phyloP scores from a whole-genome alignment of 1,140 invertebrate species.

The Papilio glaucus region DNA sequence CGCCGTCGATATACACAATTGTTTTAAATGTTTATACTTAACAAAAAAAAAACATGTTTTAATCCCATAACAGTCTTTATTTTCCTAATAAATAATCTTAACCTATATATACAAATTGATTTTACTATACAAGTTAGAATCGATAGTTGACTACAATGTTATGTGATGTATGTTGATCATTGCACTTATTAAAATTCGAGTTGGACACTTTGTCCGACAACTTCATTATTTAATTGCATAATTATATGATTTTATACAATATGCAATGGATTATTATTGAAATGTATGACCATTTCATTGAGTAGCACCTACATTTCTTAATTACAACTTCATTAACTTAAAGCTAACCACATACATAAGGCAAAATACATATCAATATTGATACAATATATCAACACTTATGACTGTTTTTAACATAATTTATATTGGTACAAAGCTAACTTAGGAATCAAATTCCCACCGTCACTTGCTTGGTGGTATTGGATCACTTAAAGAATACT shows the following conservation, averaged over 20 bases:
- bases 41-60: slow-evolving; percentile 45
- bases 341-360: slow-evolving; percentile 14
- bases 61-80: slow-evolving; percentile 79
- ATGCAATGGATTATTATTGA: not conserved
- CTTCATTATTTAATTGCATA: not conserved
- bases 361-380: slow-evolving; percentile 32
- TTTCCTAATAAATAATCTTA: slow-evolving; percentile 60
- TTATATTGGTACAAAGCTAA: too few species aligned
- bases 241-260: slow-evolving; percentile 6
- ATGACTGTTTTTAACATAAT: too few species aligned
- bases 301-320: slow-evolving; percentile 20
- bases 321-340: not conserved
- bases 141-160: slow-evolving; percentile 29
- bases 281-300: slow-evolving; percentile 1
- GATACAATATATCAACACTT: slow-evolving; percentile 21
- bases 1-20: not conserved
- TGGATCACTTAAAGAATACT: too few species aligned
- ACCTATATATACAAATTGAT: slow-evolving; percentile 48
- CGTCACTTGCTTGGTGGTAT: too few species aligned
- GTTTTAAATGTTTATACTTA: not conserved
- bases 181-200: slow-evolving; percentile 35
- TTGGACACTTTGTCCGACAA: slow-evolving; percentile 1
- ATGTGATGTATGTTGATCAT: slow-evolving; percentile 21
- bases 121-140: slow-evolving; percentile 12
- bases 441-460: too few species aligned